Percentiles rank a stretch among this genome's conserved stretches.
Evolutionary conservation across 1,140 invertebrate species (phyloP).

Genomic region (Drosophila tani): DNA sequence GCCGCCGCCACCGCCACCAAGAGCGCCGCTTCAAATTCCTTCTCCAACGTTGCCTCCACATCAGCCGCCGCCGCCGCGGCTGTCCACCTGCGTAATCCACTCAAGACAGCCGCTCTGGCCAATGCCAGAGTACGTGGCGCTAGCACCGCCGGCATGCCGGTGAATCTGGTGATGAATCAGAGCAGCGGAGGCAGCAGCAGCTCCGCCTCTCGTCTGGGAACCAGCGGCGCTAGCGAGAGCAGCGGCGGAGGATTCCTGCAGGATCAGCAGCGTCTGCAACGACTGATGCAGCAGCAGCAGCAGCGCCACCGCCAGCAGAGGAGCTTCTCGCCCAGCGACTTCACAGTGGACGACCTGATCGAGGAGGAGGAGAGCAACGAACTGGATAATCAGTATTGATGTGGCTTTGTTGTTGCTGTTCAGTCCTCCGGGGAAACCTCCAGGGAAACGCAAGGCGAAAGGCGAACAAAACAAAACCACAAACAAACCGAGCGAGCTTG

Average conservation of each 20-base stretch:
- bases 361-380: conserved; percentile 57
- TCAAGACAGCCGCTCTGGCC: conserved; percentile 26
- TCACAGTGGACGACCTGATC: conserved; percentile 68
- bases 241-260: not conserved
- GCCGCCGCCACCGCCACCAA: not conserved
- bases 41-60: conserved; percentile 6
- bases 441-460: not conserved
- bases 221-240: not conserved
- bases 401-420: conserved; percentile 6
- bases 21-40: conserved; percentile 7
- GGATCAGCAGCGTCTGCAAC: not conserved
- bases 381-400: conserved; percentile 44
- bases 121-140: conserved; percentile 11
- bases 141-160: not conserved
- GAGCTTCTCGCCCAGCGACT: conserved; percentile 57
- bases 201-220: conserved; percentile 28
- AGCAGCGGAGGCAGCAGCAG: conserved; percentile 15
- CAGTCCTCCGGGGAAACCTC: no score
- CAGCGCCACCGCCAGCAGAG: conserved; percentile 6
- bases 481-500: not conserved
- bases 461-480: conserved; percentile 3
- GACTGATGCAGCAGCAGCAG: conserved; percentile 5
- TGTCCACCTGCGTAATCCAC: conserved; percentile 28
- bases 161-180: conserved; percentile 29
- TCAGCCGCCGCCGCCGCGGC: not conserved